Conservation (phyloP, 2,113 vertebrate species). For the Coregonus clupeaformis region DNA sequence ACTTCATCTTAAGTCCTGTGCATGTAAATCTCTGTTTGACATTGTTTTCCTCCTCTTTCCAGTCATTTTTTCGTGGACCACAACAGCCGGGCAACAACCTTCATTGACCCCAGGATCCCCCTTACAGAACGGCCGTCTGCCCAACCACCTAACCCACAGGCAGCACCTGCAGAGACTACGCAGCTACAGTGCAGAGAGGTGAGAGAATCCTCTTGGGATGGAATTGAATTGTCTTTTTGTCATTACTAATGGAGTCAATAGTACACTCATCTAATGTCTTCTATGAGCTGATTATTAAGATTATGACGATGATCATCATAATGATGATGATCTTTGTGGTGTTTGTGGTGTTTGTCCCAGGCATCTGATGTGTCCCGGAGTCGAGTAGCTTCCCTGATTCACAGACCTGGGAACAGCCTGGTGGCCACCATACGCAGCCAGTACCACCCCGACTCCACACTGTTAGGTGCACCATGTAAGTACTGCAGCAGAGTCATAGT, state of each 20-base stretch:
- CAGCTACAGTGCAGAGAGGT: slow-evolving; percentile 99
- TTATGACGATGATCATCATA: no score
- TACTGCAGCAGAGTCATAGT: background rate
- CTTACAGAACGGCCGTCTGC: slow-evolving; percentile 90
- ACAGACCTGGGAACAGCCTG: slow-evolving; percentile 85
- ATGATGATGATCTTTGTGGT: background rate
- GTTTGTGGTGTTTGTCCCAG: slow-evolving; percentile 65
- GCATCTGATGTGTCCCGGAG: slow-evolving; percentile 94
- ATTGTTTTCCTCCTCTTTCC: background rate
- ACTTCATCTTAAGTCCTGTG: no score
- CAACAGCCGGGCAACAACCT: slow-evolving; percentile 96
- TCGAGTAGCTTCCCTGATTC: slow-evolving; percentile 84
- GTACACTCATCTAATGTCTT: no score
- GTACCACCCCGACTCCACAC: slow-evolving; percentile 82
- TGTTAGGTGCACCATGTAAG: slow-evolving; percentile 70
- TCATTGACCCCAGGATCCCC: slow-evolving; percentile 97
- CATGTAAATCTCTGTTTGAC: background rate
- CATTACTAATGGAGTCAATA: no score
- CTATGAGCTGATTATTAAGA: no score
- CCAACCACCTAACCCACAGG: slow-evolving; percentile 89
- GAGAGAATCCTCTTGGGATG: slow-evolving; percentile 20
- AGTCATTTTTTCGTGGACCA: slow-evolving; percentile 99
- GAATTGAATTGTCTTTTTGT: background rate
- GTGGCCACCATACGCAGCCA: slow-evolving; percentile 90
- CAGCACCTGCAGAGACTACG: slow-evolving; percentile 95